Evolutionary conservation across 2,113 vertebrate species (phyloP).

Genomic region (Daboia siamensis): DNA sequence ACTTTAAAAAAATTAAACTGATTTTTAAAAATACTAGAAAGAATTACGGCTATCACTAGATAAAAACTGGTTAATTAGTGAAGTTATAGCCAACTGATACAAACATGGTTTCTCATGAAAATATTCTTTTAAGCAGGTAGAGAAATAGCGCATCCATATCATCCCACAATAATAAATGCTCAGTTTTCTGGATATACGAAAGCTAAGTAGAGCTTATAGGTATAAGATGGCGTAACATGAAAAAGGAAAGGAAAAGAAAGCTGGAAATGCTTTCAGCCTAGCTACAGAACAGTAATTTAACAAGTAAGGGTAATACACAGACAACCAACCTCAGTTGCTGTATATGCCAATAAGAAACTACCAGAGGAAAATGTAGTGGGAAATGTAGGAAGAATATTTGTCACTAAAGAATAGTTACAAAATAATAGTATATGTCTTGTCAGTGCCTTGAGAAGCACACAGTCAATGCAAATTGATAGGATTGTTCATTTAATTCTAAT

Average conservation of each 20-base stretch:
- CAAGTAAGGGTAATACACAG: neutral
- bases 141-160: neutral
- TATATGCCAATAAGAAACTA: neutral
- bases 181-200: neutral
- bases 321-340: neutral
- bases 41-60: neutral
- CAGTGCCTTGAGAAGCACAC: neutral
- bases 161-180: neutral
- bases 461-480: neutral
- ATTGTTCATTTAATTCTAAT: neutral
- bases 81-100: neutral
- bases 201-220: neutral
- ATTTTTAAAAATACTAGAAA: neutral
- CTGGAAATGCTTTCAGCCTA: neutral
- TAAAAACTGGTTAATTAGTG: neutral
- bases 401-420: neutral
- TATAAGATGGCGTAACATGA: neutral
- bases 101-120: neutral
- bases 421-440: neutral
- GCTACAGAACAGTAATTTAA: neutral
- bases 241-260: neutral
- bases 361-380: neutral
- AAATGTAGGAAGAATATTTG: neutral
- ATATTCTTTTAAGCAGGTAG: neutral
- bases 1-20: neutral